Conservation (phyloP, 2,797 vertebrate species). For the Nasua narica region DNA sequence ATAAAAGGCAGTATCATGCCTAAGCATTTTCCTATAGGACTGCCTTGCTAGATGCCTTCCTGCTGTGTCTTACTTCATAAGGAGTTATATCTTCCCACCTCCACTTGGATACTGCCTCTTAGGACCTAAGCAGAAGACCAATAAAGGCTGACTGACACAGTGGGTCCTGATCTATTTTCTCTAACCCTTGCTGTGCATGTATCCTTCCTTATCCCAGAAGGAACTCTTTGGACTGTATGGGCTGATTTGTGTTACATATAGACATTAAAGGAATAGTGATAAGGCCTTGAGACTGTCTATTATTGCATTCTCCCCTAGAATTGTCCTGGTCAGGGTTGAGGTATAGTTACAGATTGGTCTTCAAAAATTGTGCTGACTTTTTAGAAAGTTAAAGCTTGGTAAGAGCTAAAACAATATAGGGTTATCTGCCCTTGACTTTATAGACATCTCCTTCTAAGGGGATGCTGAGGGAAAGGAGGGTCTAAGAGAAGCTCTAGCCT, state of each 20-base stretch:
- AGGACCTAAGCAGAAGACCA: conserved; percentile 29
- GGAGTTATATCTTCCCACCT: background rate
- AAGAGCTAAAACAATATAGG: conserved; percentile 18
- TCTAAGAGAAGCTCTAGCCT: background rate
- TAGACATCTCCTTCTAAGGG: background rate
- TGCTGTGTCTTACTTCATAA: conserved; percentile 31
- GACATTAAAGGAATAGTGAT: conserved; percentile 21
- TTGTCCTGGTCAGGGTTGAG: background rate
- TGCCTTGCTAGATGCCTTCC: conserved; percentile 24
- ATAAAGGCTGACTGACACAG: background rate
- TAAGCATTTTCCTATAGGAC: background rate
- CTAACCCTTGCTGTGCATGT: background rate
- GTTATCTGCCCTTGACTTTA: background rate
- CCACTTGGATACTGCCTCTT: conserved; percentile 14
- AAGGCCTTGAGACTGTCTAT: background rate
- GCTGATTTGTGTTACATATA: background rate
- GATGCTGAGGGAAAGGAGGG: background rate
- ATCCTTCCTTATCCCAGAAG: background rate
- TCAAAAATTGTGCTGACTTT: background rate
- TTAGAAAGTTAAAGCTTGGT: conserved; percentile 17
- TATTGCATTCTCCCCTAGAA: background rate
- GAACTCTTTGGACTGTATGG: background rate
- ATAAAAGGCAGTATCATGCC: background rate
- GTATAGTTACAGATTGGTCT: background rate
- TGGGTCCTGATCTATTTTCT: conserved; percentile 19